phyloP scores from a whole-genome alignment of 2,113 vertebrate species.

The Bos javanicus region DNA sequence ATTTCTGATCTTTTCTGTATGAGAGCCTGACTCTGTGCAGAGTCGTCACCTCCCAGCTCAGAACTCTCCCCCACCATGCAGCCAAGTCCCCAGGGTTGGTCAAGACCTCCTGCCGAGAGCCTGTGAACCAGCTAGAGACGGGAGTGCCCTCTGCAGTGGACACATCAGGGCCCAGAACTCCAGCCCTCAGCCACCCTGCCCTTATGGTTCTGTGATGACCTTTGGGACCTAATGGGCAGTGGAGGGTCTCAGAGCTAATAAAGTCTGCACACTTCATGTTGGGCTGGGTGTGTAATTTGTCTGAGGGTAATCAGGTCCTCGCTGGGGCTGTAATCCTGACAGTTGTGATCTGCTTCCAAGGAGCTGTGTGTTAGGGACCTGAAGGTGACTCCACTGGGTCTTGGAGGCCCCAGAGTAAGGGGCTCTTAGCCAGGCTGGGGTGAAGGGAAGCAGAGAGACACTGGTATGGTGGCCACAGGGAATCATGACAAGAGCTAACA shows the following conservation, averaged over 20 bases:
- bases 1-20: neutral
- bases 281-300: neutral
- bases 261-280: conserved; percentile 38
- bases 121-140: neutral
- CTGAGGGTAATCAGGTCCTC: neutral
- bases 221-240: neutral
- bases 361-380: neutral
- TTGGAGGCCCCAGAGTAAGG: neutral
- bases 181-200: neutral
- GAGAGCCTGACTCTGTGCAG: neutral
- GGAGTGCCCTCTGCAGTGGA: neutral
- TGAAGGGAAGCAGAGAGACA: neutral
- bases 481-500: neutral
- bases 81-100: neutral
- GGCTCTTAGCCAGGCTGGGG: neutral
- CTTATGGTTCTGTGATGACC: neutral
- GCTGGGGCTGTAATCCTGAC: neutral
- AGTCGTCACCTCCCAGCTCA: neutral
- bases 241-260: conserved; percentile 30
- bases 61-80: neutral
- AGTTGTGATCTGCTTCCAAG: neutral
- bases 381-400: neutral
- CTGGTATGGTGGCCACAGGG: neutral
- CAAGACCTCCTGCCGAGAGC: neutral
- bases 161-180: neutral